A percentile compares a stretch with the other conserved stretches of the same genome.
Evolutionary conservation across 1,140 invertebrate species (phyloP).

Genomic region (Lithobius niger): DNA sequence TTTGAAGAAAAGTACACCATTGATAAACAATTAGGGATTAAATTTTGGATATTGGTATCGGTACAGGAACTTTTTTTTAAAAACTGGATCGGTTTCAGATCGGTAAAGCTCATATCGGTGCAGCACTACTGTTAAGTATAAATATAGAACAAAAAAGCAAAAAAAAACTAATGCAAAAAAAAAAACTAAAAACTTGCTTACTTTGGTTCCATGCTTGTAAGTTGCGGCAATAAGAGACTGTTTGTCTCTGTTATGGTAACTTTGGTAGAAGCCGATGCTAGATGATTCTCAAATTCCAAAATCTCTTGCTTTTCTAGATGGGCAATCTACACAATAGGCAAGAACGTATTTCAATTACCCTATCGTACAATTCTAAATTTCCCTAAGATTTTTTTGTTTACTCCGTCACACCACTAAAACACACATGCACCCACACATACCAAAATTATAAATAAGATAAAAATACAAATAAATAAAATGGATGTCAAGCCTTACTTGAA

Average conservation of each 20-base stretch:
- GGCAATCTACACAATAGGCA: slow-evolving; percentile 33
- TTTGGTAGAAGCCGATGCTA: slow-evolving; percentile 74
- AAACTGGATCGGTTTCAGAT: no score
- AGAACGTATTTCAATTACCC: not conserved
- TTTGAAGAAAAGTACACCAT: no score
- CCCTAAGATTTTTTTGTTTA: not conserved
- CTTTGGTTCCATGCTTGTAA: slow-evolving; percentile 67
- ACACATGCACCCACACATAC: not conserved
- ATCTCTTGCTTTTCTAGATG: slow-evolving; percentile 67
- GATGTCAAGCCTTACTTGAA: slow-evolving; percentile 33
- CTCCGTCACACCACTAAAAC: not conserved
- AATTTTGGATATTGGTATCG: no score
- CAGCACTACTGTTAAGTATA: not conserved
- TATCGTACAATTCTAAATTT: no score
- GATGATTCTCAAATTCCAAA: slow-evolving; percentile 80
- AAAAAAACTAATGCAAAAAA: not conserved
- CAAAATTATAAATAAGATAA: slow-evolving; percentile 3
- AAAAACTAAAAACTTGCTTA: slow-evolving; percentile 14
- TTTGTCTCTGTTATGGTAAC: slow-evolving; percentile 79
- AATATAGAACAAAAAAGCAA: not conserved
- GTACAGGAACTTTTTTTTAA: slow-evolving; percentile 2
- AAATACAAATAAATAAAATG: slow-evolving; percentile 7
- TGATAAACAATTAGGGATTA: no score
- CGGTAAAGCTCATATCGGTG: no score
- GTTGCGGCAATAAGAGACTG: slow-evolving; percentile 61